Evolutionary conservation across 2,797 vertebrate genomes (phyloP), one percentile per base, ranked within the genome.

Genomic region (Tiaroga cobitis): DNA sequence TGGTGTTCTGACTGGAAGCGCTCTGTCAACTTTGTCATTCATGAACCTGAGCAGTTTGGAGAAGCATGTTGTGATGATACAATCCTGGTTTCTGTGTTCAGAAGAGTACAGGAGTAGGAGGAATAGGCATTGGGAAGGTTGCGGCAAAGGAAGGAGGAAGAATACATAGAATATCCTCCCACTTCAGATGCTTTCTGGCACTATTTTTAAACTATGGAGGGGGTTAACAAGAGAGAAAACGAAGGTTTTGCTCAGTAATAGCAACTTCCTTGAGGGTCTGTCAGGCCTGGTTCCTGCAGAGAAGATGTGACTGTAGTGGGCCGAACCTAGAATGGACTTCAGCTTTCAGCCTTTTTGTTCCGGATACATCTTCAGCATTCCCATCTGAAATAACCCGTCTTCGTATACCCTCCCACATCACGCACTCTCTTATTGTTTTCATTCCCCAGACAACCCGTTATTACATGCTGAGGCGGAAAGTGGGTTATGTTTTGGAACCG

Each of bases 401-500:
- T 51, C 15, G 16, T 78, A 65, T 32, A 77, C 80, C 51, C 79
- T 81, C 79, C 84, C 79, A 67, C 54, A 67, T 43, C 56, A 65
- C 41, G 3, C 81, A 65, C 46, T 59, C 82, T 76, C 67, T 85
- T 73, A 88, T 86, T 88, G 85, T 85, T 77, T 82, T 85, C 82
- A 73, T 37, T 87, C 78, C 79, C 88, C 90, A 92, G 88, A 92
- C 90, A 79, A 85, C 75, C 88, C 85, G 84, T 91, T 92, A 93
- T 94, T 87, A 89, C 84, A 89, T 90, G 88, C 90, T 82, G 8
- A 80, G 78, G 86, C 81, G 77, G 82, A 90, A 94, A 93, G 86
- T 94, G 93, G 94, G 93, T 92, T 93, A 92, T 82, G 90, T 80
- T 92, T 93, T 94, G 92, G 92, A 90, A 90, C 88, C 83, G 37